phyloP scores from a whole-genome alignment of 2,888 invertebrate genomes.

The Eilema depressum region DNA sequence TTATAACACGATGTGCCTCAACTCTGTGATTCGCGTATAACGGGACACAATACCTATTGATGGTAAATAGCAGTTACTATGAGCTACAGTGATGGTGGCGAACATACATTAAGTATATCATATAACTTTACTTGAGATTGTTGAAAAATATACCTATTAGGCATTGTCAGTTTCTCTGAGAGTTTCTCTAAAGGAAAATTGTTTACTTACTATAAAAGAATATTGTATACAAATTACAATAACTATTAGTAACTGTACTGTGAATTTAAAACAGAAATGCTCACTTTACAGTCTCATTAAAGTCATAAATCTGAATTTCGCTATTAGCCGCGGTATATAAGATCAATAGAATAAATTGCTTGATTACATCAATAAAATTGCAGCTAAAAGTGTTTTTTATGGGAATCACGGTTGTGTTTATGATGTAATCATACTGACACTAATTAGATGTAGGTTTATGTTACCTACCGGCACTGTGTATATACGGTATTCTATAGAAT shows the following conservation, averaged over 20 bases:
- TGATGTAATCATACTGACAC: neutral
- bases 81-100: no score
- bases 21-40: no score
- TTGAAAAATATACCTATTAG: neutral
- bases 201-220: neutral
- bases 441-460: no score
- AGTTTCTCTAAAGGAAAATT: neutral
- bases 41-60: no score
- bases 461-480: no score
- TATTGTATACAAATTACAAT: neutral
- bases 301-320: slow-evolving; percentile 24
- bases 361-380: slow-evolving; percentile 31
- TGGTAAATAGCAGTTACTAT: no score
- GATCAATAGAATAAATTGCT: slow-evolving; percentile 20
- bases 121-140: neutral
- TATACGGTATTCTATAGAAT: no score
- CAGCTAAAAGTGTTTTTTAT: slow-evolving; percentile 10
- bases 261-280: neutral
- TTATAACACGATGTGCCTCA: no score
- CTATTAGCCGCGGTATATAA: neutral
- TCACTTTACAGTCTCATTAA: neutral
- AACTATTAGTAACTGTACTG: neutral
- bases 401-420: neutral
- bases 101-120: no score
- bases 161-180: no score